Conservation (phyloP, 2,797 vertebrate genomes). For the Taeniopygia guttata region DNA sequence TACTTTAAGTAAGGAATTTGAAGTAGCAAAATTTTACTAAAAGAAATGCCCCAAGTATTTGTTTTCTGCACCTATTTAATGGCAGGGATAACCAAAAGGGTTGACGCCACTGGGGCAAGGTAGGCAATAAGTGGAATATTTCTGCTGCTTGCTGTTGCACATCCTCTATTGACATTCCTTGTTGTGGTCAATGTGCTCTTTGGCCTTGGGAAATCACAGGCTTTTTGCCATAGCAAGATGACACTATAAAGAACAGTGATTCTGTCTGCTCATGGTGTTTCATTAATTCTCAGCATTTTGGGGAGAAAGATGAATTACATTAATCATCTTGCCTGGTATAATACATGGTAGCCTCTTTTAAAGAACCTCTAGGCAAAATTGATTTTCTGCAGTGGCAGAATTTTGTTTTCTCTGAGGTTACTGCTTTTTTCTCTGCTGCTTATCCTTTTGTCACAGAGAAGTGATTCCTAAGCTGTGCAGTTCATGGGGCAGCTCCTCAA, state of each 20-base stretch:
- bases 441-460: background rate
- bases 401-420: background rate
- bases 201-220: background rate
- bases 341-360: background rate
- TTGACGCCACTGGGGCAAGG: background rate
- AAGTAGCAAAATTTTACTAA: constrained; percentile 31
- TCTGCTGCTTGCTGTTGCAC: background rate
- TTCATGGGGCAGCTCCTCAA: background rate
- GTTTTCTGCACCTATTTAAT: background rate
- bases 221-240: background rate
- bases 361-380: background rate
- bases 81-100: background rate
- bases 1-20: constrained; percentile 45
- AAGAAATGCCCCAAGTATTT: background rate
- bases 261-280: background rate
- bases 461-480: accelerated
- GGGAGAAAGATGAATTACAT: background rate
- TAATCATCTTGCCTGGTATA: background rate
- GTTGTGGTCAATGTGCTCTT: background rate
- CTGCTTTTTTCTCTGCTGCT: background rate
- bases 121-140: background rate
- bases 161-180: background rate
- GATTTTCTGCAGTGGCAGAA: background rate
- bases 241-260: background rate
- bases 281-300: background rate